Evolutionary conservation across 1,140 invertebrate species (phyloP), one percentile per base, ranked within the genome.

Genomic region (Ganaspis sp.): DNA sequence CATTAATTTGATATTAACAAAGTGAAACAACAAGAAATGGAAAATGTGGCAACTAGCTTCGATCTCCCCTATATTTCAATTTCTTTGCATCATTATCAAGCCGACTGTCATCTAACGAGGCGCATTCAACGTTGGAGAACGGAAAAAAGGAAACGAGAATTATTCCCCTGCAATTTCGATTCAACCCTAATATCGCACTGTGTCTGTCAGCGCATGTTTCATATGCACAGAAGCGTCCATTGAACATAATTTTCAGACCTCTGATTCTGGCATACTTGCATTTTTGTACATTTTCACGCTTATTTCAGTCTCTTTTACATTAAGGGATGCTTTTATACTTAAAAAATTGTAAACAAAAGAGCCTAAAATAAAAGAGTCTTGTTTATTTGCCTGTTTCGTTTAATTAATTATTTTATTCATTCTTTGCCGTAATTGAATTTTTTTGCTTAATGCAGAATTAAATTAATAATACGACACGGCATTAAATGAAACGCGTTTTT

Each of bases 21-120:
- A n/a, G n/a, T n/a, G n/a, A n/a, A n/a, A n/a, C n/a, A n/a, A n/a
- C n/a, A n/a, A n/a, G n/a, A n/a, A n/a, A n/a, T n/a, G n/a, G n/a
- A n/a, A n/a, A n/a, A n/a, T n/a, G n/a, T 34, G 29, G 2, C 29
- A 34, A 3, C 29, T 34, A 34, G 17, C 17, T 49, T 49, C 15
- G 15, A 49, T 49, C 17, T n/a, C 15, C n/a, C 17, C 15, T 49
- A 49, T 17, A 49, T 49, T 49, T 49, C 45, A 64, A 29, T 29
- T 64, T 64, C 15, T 64, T 34, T n/a, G 78, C 78, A 78, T 84
- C 82, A 82, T 78, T 84, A 82, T 74, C 75, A 54, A 84, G 76
- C 78, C 78, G 76, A 84, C 79, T 78, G 83, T 83, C 83, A 79
- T 77, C 83, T 85, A 85, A 85, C 83, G 83, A 85, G 83, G 84